A percentile compares a stretch with the other conserved stretches of the same genome.
These are phyloP conservation scores for Danio choprae DNA, from an alignment of 2,797 vertebrate species.

Conservation along the genomic window DNA sequence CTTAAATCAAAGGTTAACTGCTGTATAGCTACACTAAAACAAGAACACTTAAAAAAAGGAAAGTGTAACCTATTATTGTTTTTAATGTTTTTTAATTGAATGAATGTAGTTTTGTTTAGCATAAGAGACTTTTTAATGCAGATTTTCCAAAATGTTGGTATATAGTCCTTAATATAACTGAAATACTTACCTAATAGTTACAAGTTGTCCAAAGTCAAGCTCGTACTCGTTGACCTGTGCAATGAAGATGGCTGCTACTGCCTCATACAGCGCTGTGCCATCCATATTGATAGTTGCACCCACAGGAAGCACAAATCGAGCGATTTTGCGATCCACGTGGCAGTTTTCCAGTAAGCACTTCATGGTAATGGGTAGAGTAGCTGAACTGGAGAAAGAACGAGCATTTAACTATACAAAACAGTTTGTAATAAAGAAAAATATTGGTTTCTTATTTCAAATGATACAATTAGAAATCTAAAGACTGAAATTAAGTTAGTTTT, in stretches of 20 bases:
- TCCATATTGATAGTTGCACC: slow-evolving; percentile 93
- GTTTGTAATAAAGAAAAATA: not conserved
- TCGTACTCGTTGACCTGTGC: slow-evolving; percentile 92
- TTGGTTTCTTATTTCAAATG: not conserved
- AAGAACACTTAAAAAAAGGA: no score
- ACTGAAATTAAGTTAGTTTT: not conserved
- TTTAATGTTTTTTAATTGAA: no score
- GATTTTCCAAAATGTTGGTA: not conserved
- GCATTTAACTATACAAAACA: not conserved
- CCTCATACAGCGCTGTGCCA: slow-evolving; percentile 87
- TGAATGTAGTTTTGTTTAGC: not conserved
- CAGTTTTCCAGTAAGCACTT: slow-evolving; percentile 93
- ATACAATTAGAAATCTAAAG: not conserved
- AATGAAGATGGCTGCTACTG: slow-evolving; percentile 89
- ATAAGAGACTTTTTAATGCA: not conserved
- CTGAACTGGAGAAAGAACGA: slow-evolving; percentile 74
- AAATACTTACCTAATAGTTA: slow-evolving; percentile 85
- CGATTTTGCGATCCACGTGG: slow-evolving; percentile 84
- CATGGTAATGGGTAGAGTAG: slow-evolving; percentile 90
- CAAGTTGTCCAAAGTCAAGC: slow-evolving; percentile 87
- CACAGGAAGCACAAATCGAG: slow-evolving; percentile 87
- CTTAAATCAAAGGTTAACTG: no score
- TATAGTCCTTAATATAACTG: not conserved
- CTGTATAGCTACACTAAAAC: no score
- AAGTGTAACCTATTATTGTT: no score